These are phyloP conservation scores for Channa argus DNA, from an alignment of 2,113 vertebrate species.

Conservation along the genomic window DNA sequence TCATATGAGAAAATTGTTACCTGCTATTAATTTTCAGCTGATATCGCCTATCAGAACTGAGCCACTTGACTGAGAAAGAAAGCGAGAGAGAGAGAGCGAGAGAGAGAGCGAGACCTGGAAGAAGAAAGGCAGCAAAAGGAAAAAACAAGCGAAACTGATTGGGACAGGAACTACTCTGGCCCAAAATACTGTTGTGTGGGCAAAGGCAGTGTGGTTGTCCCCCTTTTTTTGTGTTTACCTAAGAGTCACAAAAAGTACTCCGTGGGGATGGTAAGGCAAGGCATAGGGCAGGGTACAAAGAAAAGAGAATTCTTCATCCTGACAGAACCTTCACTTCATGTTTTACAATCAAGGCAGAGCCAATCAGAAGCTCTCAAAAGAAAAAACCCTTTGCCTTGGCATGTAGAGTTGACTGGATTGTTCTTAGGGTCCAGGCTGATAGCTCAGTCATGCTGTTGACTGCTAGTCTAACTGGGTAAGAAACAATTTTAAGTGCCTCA, in stretches of 20 bases:
- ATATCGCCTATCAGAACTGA: constrained; percentile 51
- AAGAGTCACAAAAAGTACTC: constrained; percentile 64
- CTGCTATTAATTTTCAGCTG: constrained; percentile 68
- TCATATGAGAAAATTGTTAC: constrained; percentile 72
- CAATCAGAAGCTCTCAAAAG: constrained; percentile 35
- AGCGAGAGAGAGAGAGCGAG: neutral
- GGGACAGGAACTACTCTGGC: constrained; percentile 56
- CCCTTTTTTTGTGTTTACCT: constrained; percentile 52
- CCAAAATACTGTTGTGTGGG: constrained; percentile 52
- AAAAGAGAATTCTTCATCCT: constrained; percentile 33
- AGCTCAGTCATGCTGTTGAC: constrained; percentile 41
- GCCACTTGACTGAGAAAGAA: constrained; percentile 14
- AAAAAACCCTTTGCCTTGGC: constrained; percentile 53
- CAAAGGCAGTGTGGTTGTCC: constrained; percentile 72
- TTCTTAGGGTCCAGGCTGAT: constrained; percentile 29
- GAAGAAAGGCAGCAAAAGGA: constrained; percentile 67
- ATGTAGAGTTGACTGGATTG: constrained; percentile 27
- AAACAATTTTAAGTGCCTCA: constrained; percentile 53
- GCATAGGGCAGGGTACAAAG: constrained; percentile 40
- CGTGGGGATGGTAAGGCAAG: constrained; percentile 69
- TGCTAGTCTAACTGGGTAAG: constrained; percentile 45
- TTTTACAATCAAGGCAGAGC: constrained; percentile 68
- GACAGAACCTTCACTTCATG: constrained; percentile 33
- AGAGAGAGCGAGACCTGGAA: constrained; percentile 60
- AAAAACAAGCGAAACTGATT: constrained; percentile 57